phyloP scores from a whole-genome alignment of 2,797 vertebrate genomes.

The Valencia hispanica region DNA sequence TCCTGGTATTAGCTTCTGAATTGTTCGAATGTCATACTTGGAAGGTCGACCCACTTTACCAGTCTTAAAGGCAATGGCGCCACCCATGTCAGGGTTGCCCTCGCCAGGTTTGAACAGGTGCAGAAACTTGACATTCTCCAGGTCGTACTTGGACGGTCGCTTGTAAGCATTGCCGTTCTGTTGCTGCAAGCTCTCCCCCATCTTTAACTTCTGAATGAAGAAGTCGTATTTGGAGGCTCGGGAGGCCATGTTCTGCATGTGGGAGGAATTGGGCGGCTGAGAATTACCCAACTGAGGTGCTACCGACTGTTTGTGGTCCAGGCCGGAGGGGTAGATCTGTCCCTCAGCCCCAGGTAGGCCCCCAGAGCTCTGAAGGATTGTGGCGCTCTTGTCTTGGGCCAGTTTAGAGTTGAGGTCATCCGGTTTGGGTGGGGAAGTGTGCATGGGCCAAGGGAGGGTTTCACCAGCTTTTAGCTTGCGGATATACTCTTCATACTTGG shows the following conservation, averaged over 20 bases:
- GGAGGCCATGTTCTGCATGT: slow-evolving; percentile 91
- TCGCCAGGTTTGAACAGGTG: slow-evolving; percentile 98
- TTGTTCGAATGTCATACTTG: slow-evolving; percentile 95
- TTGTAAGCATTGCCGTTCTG: slow-evolving; percentile 96
- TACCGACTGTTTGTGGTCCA: slow-evolving; percentile 91
- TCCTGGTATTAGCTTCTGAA: slow-evolving; percentile 91
- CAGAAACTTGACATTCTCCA: slow-evolving; percentile 97
- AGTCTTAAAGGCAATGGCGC: slow-evolving; percentile 98
- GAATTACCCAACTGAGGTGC: slow-evolving; percentile 71
- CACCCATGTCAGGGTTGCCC: slow-evolving; percentile 96
- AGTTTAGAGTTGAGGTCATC: slow-evolving; percentile 88
- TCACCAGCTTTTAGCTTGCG: slow-evolving; percentile 97
- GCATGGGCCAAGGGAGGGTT: slow-evolving; percentile 90
- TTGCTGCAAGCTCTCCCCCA: slow-evolving; percentile 91
- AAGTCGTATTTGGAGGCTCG: slow-evolving; percentile 97
- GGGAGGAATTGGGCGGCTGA: slow-evolving; percentile 84
- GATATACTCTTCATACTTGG: slow-evolving; percentile 99
- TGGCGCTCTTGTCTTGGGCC: slow-evolving; percentile 81
- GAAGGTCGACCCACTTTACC: slow-evolving; percentile 97
- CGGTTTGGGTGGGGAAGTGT: slow-evolving; percentile 81
- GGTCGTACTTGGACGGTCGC: slow-evolving; percentile 96
- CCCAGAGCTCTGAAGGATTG: slow-evolving; percentile 80
- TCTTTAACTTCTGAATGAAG: slow-evolving; percentile 98
- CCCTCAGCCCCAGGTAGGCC: slow-evolving; percentile 79
- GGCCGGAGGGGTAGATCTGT: slow-evolving; percentile 80